Conservation (phyloP, 2,888 invertebrate genomes). For the Coelinius sp. region DNA sequence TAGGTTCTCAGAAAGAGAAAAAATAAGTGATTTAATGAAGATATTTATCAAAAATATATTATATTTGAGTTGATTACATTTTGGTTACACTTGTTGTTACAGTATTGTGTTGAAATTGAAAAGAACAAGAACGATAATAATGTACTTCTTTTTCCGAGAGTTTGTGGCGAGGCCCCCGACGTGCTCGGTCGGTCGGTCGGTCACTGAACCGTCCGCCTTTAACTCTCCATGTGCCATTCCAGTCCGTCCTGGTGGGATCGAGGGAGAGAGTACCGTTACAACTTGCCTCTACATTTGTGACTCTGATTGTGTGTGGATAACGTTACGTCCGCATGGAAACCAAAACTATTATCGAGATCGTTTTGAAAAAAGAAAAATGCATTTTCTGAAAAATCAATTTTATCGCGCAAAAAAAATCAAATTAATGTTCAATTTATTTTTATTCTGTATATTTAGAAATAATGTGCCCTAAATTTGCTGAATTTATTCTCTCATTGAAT, state of each 20-base stretch:
- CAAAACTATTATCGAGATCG: too few relatives aligned
- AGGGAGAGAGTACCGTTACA: slow-evolving; percentile 60
- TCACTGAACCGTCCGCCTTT: slow-evolving; percentile 64
- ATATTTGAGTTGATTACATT: not conserved
- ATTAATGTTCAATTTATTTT: too few relatives aligned
- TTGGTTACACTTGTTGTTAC: not conserved
- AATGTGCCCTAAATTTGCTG: too few relatives aligned
- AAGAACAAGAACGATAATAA: slow-evolving; percentile 14
- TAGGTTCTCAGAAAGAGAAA: too few relatives aligned
- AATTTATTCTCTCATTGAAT: too few relatives aligned
- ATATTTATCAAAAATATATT: not conserved
- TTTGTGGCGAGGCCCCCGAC: slow-evolving; percentile 44
- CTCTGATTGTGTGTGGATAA: not conserved
- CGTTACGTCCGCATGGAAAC: slow-evolving; percentile 16
- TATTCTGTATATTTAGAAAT: too few relatives aligned
- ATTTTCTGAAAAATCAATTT: too few relatives aligned
- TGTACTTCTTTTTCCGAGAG: slow-evolving; percentile 42
- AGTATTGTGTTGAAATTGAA: not conserved
- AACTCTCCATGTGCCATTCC: slow-evolving; percentile 53
- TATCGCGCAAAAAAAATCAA: too few relatives aligned
- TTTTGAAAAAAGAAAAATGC: too few relatives aligned
- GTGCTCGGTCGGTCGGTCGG: slow-evolving; percentile 64
- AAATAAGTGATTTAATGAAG: too few relatives aligned
- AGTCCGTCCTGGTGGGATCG: slow-evolving; percentile 52
- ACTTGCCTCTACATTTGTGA: slow-evolving; percentile 51